Percentiles rank a stretch among this genome's conserved stretches.
Conservation (phyloP, 2,888 invertebrate genomes). For the Phyto melanocephala region DNA sequence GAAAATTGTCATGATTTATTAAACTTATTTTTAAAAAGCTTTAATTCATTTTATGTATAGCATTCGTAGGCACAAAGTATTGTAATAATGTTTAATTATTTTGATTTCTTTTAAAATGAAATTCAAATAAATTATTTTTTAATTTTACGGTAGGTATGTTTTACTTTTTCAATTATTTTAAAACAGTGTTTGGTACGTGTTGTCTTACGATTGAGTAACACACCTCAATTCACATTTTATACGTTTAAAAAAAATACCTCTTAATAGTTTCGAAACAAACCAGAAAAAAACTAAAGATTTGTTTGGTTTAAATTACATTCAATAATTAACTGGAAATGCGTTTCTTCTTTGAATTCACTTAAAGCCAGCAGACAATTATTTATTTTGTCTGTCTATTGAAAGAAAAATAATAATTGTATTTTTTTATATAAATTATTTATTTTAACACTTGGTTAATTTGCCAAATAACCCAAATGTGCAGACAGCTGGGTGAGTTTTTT, state of each 20-base stretch:
- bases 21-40: constrained; percentile 27
- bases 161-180: not conserved
- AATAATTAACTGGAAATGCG: constrained; percentile 24
- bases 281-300: not conserved
- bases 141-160: not conserved
- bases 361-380: constrained; percentile 14
- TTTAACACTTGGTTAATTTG: constrained; percentile 60
- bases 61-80: not conserved
- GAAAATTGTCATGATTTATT: constrained; percentile 31
- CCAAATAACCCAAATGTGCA: constrained; percentile 60
- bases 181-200: not conserved
- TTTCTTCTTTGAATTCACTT: constrained; percentile 3
- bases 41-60: constrained; percentile 17
- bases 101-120: not conserved
- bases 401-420: not conserved
- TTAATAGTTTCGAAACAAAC: not conserved
- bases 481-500: constrained; percentile 35
- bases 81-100: not conserved
- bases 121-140: not conserved
- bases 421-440: constrained; percentile 23
- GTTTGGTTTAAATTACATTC: not conserved
- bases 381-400: not conserved
- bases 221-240: not conserved
- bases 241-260: not conserved
- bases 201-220: constrained; percentile 24